Evolutionary conservation across 2,113 vertebrate species (phyloP).

Genomic region (Gulo gulo): DNA sequence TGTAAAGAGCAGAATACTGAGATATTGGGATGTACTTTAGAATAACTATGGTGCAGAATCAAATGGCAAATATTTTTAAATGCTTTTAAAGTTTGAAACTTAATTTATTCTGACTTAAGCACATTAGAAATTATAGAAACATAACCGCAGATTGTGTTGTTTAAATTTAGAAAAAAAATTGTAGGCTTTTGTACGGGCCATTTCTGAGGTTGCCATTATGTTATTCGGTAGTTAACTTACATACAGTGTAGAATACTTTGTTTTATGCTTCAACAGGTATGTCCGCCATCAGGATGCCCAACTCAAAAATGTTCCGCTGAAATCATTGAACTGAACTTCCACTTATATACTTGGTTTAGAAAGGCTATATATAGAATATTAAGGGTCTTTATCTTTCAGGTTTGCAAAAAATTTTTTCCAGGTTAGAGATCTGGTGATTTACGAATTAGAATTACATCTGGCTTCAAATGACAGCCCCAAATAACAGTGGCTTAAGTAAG

Average conservation of each 20-base stretch:
- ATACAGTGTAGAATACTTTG: rapidly evolving
- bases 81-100: background rate
- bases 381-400: background rate
- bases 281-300: background rate
- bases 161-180: background rate
- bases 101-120: background rate
- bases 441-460: background rate
- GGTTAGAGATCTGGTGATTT: background rate
- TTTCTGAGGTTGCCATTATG: background rate
- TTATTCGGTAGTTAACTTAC: background rate
- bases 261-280: rapidly evolving
- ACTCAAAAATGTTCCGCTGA: background rate
- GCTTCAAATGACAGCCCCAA: background rate
- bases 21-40: background rate
- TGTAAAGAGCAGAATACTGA: background rate
- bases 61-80: background rate
- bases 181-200: background rate
- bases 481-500: background rate
- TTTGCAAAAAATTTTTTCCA: background rate
- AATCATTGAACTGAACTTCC: background rate
- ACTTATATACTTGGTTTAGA: background rate
- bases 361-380: background rate
- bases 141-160: background rate
- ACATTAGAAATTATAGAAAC: background rate
- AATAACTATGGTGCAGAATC: background rate